A percentile compares a stretch with the other conserved stretches of the same genome.
Conservation (phyloP, 2,113 vertebrate species). For the Meles meles region DNA sequence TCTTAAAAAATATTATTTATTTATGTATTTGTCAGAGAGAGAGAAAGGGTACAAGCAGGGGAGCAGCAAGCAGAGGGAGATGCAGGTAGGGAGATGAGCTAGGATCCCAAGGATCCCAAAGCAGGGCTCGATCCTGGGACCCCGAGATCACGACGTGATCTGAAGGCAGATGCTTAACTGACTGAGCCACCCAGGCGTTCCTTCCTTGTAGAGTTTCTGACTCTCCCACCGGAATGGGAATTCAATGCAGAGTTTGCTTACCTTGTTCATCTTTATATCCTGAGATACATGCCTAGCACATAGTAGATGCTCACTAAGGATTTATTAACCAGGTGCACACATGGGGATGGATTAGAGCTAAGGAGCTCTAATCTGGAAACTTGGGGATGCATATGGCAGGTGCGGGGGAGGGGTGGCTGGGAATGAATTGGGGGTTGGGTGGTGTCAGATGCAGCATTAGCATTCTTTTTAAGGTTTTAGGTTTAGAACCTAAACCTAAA, state of each 20-base stretch:
- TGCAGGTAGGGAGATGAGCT: too few species aligned
- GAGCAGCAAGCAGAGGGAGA: too few species aligned
- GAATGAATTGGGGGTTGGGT: too few species aligned
- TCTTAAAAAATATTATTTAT: too few species aligned
- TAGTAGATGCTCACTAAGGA: background rate
- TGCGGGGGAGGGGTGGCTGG: background rate
- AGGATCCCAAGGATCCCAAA: too few species aligned
- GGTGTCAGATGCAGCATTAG: background rate
- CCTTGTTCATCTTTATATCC: background rate
- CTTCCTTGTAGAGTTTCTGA: background rate
- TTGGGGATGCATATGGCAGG: background rate
- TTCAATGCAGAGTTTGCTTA: background rate
- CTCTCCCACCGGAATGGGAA: background rate
- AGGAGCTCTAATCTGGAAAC: background rate
- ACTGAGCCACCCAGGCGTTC: too few species aligned
- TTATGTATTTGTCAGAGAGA: too few species aligned
- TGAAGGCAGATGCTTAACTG: too few species aligned
- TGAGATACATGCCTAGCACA: background rate
- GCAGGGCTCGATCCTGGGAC: too few species aligned
- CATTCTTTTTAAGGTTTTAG: background rate
- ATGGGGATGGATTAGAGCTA: background rate
- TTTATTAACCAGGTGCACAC: fast-evolving
- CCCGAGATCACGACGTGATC: too few species aligned
- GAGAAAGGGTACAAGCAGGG: too few species aligned
- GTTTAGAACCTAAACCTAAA: too few species aligned